These are phyloP conservation scores for Bufo gargarizans DNA, from an alignment of 2,113 vertebrate genomes.

Conservation along the genomic window DNA sequence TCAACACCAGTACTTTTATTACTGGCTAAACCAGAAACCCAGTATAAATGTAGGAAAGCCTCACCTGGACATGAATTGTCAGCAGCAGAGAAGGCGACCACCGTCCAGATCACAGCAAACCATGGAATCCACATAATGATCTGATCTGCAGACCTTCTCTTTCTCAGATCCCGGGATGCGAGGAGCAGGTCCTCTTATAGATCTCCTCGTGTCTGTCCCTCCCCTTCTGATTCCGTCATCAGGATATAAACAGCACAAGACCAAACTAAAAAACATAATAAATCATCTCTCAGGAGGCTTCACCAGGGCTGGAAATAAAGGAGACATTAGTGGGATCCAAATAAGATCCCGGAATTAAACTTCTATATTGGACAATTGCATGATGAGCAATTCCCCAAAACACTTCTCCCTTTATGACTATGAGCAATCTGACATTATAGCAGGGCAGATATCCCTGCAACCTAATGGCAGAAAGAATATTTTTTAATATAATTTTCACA, in stretches of 20 bases:
- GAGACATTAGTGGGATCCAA: no score
- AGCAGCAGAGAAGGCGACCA: not conserved
- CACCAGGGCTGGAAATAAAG: no score
- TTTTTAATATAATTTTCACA: no score
- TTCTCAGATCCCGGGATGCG: not conserved
- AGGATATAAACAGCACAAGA: not conserved
- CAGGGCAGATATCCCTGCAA: no score
- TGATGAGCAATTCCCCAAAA: no score
- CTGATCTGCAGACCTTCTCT: not conserved
- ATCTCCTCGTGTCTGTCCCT: not conserved
- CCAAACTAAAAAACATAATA: not conserved
- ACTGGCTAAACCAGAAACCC: not conserved
- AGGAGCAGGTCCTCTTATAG: not conserved
- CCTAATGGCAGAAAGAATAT: no score
- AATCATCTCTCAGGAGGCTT: no score
- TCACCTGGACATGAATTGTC: slow-evolving; percentile 5
- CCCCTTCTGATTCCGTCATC: not conserved
- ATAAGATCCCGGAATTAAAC: no score
- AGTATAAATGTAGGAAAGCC: not conserved
- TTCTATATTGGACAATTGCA: no score
- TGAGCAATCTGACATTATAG: no score
- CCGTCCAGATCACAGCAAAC: not conserved
- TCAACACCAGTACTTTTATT: no score
- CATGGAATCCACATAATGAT: not conserved
- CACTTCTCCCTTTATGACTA: no score